phyloP scores from a whole-genome alignment of 2,113 vertebrate species.

The Chauna torquata region DNA sequence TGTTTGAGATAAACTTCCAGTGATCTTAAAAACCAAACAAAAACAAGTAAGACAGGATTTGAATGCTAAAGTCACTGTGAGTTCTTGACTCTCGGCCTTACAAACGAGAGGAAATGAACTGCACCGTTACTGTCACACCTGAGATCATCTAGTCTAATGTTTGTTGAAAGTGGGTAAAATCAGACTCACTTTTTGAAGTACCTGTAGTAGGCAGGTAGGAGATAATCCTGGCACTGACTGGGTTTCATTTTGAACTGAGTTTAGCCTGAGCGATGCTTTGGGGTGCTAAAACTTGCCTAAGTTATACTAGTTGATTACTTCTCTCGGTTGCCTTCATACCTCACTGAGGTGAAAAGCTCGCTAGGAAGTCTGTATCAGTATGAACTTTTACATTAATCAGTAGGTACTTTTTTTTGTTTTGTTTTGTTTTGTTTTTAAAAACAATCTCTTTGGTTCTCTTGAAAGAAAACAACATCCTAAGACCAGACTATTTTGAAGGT shows the following conservation, averaged over 20 bases:
- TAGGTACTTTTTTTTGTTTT: not conserved
- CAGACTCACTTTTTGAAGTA: not conserved
- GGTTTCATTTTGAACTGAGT: not conserved
- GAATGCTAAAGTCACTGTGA: rapidly evolving
- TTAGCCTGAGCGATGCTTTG: not conserved
- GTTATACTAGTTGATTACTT: not conserved
- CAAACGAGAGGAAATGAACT: not conserved
- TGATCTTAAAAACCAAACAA: not conserved
- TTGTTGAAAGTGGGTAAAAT: not conserved
- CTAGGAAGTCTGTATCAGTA: no score
- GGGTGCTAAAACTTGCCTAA: not conserved
- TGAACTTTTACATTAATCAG: no score
- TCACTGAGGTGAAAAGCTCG: no score
- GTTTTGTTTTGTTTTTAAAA: not conserved
- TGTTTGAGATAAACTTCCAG: not conserved
- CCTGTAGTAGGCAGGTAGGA: not conserved
- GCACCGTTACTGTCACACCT: not conserved
- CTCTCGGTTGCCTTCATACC: not conserved
- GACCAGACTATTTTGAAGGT: not conserved
- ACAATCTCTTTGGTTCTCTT: not conserved
- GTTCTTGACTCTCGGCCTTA: not conserved
- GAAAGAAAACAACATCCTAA: not conserved
- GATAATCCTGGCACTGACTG: not conserved
- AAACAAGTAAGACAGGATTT: not conserved
- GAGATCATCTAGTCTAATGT: not conserved